A percentile compares a stretch with the other conserved stretches of the same genome.
Evolutionary conservation across 23 tunicate species (phyloP).

Genomic region (Corella eumyota): DNA sequence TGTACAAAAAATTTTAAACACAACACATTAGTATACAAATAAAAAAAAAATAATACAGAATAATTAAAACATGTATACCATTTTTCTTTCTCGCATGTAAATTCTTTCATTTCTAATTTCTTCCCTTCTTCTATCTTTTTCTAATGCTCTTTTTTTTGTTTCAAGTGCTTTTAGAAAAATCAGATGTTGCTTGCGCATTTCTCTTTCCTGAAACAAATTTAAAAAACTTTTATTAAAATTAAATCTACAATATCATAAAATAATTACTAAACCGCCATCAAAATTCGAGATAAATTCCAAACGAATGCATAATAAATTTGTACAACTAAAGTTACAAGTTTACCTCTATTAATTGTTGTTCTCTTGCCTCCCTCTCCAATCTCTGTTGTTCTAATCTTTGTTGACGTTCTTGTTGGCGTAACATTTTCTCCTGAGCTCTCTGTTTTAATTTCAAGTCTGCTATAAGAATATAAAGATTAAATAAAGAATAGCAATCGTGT

Average conservation of each 20-base stretch:
- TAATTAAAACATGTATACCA: slow-evolving; percentile 23
- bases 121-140: slow-evolving; percentile 78
- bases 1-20: background rate
- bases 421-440: slow-evolving; percentile 25
- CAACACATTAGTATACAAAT: background rate
- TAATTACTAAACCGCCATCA: background rate
- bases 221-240: background rate
- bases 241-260: background rate
- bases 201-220: slow-evolving; percentile 30
- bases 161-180: slow-evolving; percentile 49
- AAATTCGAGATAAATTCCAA: background rate
- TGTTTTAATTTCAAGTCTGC: slow-evolving; percentile 18
- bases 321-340: background rate
- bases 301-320: background rate
- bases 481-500: too few species aligned
- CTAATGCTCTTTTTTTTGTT: slow-evolving; percentile 60
- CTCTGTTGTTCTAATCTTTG: slow-evolving; percentile 43
- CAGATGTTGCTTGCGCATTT: slow-evolving; percentile 63
- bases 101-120: slow-evolving; percentile 74
- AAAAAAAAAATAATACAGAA: background rate
- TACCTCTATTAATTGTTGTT: slow-evolving; percentile 60
- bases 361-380: slow-evolving; percentile 52
- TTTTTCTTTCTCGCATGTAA: slow-evolving; percentile 44
- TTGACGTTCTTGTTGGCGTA: slow-evolving; percentile 23
- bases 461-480: background rate